These are phyloP conservation scores for Barbus barbus DNA, from an alignment of 2,113 vertebrate genomes.

Conservation along the genomic window DNA sequence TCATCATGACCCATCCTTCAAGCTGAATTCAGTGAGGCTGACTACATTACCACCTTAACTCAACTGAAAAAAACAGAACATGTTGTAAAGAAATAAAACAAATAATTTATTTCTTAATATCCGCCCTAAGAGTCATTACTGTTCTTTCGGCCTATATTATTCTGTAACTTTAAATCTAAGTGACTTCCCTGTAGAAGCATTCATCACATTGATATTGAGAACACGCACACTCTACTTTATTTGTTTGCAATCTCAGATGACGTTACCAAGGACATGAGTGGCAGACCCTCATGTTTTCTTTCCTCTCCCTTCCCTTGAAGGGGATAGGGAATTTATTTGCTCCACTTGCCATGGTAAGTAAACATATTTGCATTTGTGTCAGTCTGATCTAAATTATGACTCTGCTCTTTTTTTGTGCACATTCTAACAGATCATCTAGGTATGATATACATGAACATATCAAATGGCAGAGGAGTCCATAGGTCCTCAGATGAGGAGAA, in stretches of 20 bases:
- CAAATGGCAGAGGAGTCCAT: constrained; percentile 64
- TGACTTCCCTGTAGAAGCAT: background rate
- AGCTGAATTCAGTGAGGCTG: background rate
- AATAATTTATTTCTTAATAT: background rate
- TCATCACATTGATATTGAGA: constrained; percentile 30
- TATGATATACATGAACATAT: constrained; percentile 75
- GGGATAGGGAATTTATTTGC: constrained; percentile 14
- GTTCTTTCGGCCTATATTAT: background rate
- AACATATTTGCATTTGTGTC: constrained; percentile 76
- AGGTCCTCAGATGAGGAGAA: constrained; percentile 53
- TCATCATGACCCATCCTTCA: background rate
- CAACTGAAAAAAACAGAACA: background rate
- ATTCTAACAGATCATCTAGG: constrained; percentile 65
- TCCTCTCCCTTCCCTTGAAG: background rate
- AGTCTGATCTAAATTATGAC: constrained; percentile 70
- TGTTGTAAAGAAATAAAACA: background rate
- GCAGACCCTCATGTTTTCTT: constrained; percentile 20
- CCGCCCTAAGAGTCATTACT: background rate
- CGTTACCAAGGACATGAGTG: constrained; percentile 26
- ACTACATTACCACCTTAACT: background rate
- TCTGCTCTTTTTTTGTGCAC: constrained; percentile 61
- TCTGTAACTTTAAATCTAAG: constrained; percentile 10
- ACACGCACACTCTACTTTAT: constrained; percentile 21
- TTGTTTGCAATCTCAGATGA: constrained; percentile 19
- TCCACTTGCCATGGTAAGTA: constrained; percentile 65